Percentiles rank a stretch among this genome's conserved stretches.
Conservation (phyloP, 53 echinoderm and acorn worm genomes). For the Henricia sp. region DNA sequence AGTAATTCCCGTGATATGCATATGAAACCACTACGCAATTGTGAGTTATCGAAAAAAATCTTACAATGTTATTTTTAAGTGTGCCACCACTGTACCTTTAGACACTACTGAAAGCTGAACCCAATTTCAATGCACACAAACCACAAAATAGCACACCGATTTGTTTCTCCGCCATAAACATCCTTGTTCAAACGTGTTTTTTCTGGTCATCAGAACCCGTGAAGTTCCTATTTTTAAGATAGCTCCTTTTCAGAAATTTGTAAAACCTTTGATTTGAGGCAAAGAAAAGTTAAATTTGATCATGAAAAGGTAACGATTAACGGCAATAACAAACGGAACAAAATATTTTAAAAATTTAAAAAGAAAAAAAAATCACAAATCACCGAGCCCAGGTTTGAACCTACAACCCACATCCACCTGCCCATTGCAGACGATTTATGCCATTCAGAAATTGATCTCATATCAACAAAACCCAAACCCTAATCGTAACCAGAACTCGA, state of each 20-base stretch:
- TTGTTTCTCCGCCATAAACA: conserved; percentile 7
- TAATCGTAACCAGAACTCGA: no score
- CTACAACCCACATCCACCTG: no score
- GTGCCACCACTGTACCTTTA: background rate
- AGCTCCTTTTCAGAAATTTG: no score
- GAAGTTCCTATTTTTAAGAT: background rate
- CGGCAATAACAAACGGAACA: background rate
- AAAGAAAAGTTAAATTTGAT: background rate
- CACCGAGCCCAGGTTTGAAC: no score
- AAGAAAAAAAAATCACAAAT: background rate
- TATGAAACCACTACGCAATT: background rate
- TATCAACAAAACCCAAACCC: no score
- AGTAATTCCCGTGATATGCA: background rate
- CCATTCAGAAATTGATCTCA: no score
- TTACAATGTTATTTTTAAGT: no score
- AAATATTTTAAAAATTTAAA: background rate
- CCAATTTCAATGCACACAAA: background rate
- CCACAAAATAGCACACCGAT: background rate
- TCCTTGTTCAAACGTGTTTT: conserved; percentile 1
- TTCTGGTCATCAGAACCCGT: background rate
- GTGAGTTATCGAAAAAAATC: no score
- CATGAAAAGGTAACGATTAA: background rate
- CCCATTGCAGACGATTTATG: no score
- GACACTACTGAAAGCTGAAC: background rate
- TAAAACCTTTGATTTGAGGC: no score